A percentile compares a stretch with the other conserved stretches of the same genome.
Evolutionary conservation across 2,113 vertebrate species (phyloP).

Genomic region (Empidonax traillii): DNA sequence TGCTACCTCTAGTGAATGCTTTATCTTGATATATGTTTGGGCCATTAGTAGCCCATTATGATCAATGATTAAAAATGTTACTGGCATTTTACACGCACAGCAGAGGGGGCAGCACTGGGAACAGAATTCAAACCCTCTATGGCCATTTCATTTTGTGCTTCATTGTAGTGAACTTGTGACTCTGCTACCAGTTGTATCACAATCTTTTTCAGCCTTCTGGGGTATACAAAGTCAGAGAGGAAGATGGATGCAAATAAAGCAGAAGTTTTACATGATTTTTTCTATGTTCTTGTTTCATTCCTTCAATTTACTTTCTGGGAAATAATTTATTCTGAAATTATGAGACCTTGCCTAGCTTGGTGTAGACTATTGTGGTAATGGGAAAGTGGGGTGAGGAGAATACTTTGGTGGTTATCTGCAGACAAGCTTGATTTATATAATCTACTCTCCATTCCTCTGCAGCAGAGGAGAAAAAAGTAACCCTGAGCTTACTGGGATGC

Average conservation of each 20-base stretch:
- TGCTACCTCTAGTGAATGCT: not conserved
- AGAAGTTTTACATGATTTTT: not conserved
- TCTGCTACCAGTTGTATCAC: not conserved
- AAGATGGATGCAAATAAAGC: not conserved
- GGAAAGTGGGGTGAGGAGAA: not conserved
- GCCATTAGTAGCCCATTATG: not conserved
- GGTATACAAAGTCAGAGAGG: not conserved
- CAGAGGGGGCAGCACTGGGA: not conserved
- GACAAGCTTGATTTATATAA: not conserved
- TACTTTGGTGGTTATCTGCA: not conserved
- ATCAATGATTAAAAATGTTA: not conserved
- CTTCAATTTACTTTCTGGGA: not conserved
- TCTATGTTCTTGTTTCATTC: not conserved
- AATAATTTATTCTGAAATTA: not conserved
- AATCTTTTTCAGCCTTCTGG: not conserved
- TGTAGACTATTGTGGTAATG: not conserved
- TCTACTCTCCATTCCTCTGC: not conserved
- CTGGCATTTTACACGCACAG: not conserved
- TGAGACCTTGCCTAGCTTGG: not conserved
- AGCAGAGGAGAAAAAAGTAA: not conserved
- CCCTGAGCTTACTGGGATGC: not conserved
- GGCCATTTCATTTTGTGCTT: not conserved
- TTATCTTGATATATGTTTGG: not conserved
- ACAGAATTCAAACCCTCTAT: not conserved
- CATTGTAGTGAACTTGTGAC: not conserved